These are phyloP conservation scores for Apocheima hispidaria DNA, from an alignment of 2,888 invertebrate species.

Conservation along the genomic window DNA sequence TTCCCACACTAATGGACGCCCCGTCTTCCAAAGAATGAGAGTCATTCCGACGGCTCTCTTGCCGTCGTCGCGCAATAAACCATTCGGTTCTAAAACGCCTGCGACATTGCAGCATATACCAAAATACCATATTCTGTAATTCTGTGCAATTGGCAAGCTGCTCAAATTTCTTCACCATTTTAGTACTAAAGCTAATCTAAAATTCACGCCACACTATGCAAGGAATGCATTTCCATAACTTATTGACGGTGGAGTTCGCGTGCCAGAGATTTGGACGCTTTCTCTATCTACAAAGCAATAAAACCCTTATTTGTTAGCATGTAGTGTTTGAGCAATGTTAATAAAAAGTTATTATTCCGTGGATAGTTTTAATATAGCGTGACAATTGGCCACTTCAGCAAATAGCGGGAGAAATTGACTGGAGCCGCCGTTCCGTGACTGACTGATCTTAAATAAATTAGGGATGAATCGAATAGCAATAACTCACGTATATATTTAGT, in stretches of 20 bases:
- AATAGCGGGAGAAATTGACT: constrained; percentile 36
- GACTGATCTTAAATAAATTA: constrained; percentile 27
- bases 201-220: constrained; percentile 11
- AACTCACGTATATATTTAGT: constrained; percentile 3
- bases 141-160: constrained; percentile 1
- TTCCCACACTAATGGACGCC: too few relatives aligned
- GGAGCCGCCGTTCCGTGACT: constrained; percentile 33
- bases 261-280: constrained; percentile 30
- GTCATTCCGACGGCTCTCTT: too few relatives aligned
- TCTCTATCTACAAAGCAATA: constrained; percentile 18
- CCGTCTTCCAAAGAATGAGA: too few relatives aligned
- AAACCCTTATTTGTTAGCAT: constrained; percentile 20
- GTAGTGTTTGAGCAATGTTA: constrained; percentile 22
- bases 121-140: not conserved
- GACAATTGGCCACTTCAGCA: constrained; percentile 37
- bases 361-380: constrained; percentile 40
- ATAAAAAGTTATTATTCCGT: constrained; percentile 37
- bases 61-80: too few relatives aligned
- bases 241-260: constrained; percentile 9
- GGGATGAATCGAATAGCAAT: constrained; percentile 17
- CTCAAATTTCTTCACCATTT: constrained; percentile 2
- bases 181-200: not conserved
- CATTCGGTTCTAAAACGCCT: too few relatives aligned
- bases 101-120: too few relatives aligned
- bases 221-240: constrained; percentile 21